Percentiles rank a stretch among this genome's conserved stretches.
Conservation (phyloP, 2,888 invertebrate species). For the Pristionchus fissidentatus region DNA sequence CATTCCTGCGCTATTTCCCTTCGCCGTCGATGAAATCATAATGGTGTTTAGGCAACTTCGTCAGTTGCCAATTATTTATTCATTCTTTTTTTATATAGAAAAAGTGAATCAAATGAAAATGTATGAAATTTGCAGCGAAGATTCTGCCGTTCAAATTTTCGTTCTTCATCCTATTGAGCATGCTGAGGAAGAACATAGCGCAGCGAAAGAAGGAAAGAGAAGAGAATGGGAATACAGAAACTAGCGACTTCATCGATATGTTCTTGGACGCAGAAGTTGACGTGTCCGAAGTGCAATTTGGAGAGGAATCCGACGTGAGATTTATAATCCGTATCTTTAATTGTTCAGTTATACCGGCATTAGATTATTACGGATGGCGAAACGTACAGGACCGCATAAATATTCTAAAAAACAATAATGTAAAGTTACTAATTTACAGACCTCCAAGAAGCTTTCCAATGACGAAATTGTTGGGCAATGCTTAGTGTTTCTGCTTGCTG, state of each 20-base stretch:
- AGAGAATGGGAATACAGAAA: neutral
- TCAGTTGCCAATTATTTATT: no score
- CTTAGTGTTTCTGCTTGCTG: conserved; percentile 69
- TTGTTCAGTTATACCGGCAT: no score
- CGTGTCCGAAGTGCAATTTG: conserved; percentile 25
- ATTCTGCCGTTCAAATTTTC: neutral
- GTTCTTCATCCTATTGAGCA: neutral
- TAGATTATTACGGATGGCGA: neutral
- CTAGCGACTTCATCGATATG: conserved; percentile 74
- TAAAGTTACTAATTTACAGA: no score
- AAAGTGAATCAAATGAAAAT: no score
- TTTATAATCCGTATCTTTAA: no score
- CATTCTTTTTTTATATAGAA: neutral
- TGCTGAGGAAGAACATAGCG: neutral
- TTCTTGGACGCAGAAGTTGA: conserved; percentile 65
- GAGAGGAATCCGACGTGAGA: neutral
- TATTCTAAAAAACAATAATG: neutral
- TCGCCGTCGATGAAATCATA: no score
- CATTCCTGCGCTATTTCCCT: no score
- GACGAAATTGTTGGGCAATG: conserved; percentile 67
- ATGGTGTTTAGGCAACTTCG: no score
- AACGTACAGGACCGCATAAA: neutral
- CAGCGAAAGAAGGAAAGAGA: neutral
- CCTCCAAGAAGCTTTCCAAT: conserved; percentile 52
- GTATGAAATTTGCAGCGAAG: neutral